Evolutionary conservation across 2,113 vertebrate species (phyloP).

Genomic region (Cinclus cinclus): DNA sequence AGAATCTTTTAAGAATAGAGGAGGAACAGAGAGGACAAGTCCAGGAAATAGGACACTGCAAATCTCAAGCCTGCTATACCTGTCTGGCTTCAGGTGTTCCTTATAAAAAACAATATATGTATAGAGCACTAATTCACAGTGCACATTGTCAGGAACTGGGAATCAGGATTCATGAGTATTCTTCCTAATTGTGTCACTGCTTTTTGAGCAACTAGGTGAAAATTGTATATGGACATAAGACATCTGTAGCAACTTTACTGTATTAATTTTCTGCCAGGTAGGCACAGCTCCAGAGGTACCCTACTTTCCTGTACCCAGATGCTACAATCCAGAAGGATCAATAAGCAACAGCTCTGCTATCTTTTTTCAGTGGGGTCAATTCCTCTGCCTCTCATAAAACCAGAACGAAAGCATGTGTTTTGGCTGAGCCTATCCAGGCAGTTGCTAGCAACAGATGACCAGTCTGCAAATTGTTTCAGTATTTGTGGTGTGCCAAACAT

Average conservation of each 20-base stretch:
- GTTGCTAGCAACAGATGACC: not conserved
- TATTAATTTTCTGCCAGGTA: not conserved
- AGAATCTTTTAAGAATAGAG: constrained; percentile 13
- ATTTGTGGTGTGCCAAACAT: not conserved
- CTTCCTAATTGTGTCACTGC: not conserved
- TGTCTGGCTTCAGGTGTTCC: not conserved
- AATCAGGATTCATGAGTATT: not conserved
- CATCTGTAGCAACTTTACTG: not conserved
- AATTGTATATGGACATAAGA: not conserved
- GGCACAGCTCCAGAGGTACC: not conserved
- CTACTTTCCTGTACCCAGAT: not conserved
- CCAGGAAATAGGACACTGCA: not conserved
- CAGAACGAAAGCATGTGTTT: not conserved
- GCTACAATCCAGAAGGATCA: not conserved
- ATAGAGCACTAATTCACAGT: not conserved
- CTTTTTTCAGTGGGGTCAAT: not conserved
- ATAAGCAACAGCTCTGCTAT: not conserved
- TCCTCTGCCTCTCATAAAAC: not conserved
- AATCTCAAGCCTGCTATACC: not conserved
- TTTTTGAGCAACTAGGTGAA: not conserved
- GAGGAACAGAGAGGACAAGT: not conserved
- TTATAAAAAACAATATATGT: not conserved
- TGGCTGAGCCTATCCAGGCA: not conserved
- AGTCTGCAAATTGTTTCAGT: not conserved
- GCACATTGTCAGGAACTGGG: not conserved